Evolutionary conservation across 2,888 invertebrate species (phyloP), one percentile per base, ranked within the genome.

Genomic region (Ophonus ardosiacus): DNA sequence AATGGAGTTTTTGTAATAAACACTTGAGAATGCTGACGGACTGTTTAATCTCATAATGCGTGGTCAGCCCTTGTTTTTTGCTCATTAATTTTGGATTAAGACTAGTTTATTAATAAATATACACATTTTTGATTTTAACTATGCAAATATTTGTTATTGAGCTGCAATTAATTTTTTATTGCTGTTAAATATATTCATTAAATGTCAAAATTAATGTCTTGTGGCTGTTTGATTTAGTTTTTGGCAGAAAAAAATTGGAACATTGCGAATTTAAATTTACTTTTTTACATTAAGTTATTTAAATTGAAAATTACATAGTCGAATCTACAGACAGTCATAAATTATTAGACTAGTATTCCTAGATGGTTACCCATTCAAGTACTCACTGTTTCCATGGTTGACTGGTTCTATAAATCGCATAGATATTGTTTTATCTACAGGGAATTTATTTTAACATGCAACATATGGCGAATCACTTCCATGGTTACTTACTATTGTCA

Each of bases 131-230:
- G 43, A 51, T 51, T 51, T 63, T 63, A 63, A 63, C 21, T 63
- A 63, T 63, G 63, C 21, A 63, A 63, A 63, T 63, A 63, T 63
- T 63, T 63, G 21, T 13, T 59, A 31, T 51, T 51, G 43, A 8
- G 43, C 43, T 51, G 43, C 13, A 8, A 51, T 51, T 51, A 51
- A 51, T 51, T 51, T 51, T 51, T 51, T 51, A 51, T 51, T 51
- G 43, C 43, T 51, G 7, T 13, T 51, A 51, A 51, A 51, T 4
- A 43, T 43, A 43, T 43, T 43, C 1, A 10, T 51, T 51, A 51
- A 51, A 51, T 8, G 43, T 51, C 6, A 40, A 40, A 7, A 40
- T 5, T 40, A 40, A 51, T 10, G 8, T 13, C 43, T 51, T 51
- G 31, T 31, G 31, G 31, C 31, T 31, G 43, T 51, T 51, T 10